Evolutionary conservation across 2,888 invertebrate genomes (phyloP).

Genomic region (Thelaira solivaga): DNA sequence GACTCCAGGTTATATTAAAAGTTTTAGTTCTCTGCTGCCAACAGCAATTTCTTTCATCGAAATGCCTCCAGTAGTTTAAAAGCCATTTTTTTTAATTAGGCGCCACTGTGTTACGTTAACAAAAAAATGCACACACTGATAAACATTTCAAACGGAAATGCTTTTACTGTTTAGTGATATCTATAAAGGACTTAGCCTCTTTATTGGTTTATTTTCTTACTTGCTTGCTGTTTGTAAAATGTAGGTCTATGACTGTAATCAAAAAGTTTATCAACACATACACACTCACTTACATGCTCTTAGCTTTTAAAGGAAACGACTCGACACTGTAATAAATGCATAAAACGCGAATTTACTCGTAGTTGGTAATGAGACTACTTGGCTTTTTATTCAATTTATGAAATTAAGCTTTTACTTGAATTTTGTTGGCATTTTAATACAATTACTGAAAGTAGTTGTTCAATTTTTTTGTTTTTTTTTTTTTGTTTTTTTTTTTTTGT

Average conservation of each 20-base stretch:
- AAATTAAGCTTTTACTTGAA: conserved; percentile 13
- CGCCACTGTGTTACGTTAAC: too few species aligned
- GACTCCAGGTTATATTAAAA: too few species aligned
- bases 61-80: too few species aligned
- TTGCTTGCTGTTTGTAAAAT: neutral
- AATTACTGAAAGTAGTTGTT: conserved; percentile 42
- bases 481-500: too few species aligned
- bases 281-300: conserved; percentile 15
- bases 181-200: neutral
- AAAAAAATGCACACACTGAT: neutral
- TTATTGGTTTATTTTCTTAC: neutral
- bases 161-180: neutral
- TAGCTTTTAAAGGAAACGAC: neutral
- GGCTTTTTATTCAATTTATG: conserved; percentile 33
- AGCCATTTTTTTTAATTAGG: too few species aligned
- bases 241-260: conserved; percentile 33
- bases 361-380: conserved; percentile 4
- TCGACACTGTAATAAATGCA: neutral
- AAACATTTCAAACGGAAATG: conserved; percentile 23
- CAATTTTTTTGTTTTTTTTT: too few species aligned
- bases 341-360: neutral
- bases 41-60: too few species aligned
- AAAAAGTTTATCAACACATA: conserved; percentile 35
- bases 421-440: neutral
- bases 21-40: too few species aligned